These are phyloP conservation scores for Hippocampus zosterae DNA, from an alignment of 2,113 vertebrate genomes.

Conservation along the genomic window DNA sequence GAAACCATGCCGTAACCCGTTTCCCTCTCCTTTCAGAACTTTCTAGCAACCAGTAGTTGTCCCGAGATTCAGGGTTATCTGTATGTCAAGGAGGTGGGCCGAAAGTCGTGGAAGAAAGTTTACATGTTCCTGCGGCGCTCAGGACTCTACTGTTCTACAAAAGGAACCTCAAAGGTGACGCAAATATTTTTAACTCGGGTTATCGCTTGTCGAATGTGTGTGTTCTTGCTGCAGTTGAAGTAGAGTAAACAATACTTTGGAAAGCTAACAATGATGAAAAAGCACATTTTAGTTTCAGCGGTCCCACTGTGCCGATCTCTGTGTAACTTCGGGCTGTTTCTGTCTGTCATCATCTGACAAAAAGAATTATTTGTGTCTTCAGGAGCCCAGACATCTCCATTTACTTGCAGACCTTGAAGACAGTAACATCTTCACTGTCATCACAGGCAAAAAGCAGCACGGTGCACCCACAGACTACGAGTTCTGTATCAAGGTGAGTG, in stretches of 20 bases:
- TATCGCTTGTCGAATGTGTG: background rate
- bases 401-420: slow-evolving; percentile 91
- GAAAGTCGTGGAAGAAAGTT: slow-evolving; percentile 95
- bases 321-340: slow-evolving; percentile 25
- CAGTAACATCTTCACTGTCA: slow-evolving; percentile 86
- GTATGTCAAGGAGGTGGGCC: slow-evolving; percentile 90
- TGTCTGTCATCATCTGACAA: slow-evolving; percentile 30
- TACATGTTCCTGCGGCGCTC: slow-evolving; percentile 91
- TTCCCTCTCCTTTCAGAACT: slow-evolving; percentile 75
- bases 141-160: slow-evolving; percentile 94
- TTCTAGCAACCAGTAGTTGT: slow-evolving; percentile 88
- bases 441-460: slow-evolving; percentile 85
- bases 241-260: slow-evolving; percentile 8
- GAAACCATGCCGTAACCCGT: background rate
- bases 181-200: background rate
- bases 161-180: slow-evolving; percentile 92
- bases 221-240: background rate
- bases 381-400: slow-evolving; percentile 97
- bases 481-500: slow-evolving; percentile 93
- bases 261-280: background rate
- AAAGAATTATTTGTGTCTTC: slow-evolving; percentile 48
- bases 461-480: slow-evolving; percentile 86
- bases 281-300: slow-evolving; percentile 9
- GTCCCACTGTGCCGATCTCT: slow-evolving; percentile 13
- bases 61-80: slow-evolving; percentile 96